Conservation (phyloP, 1,140 invertebrate species). For the Neodiprion fabricii region DNA sequence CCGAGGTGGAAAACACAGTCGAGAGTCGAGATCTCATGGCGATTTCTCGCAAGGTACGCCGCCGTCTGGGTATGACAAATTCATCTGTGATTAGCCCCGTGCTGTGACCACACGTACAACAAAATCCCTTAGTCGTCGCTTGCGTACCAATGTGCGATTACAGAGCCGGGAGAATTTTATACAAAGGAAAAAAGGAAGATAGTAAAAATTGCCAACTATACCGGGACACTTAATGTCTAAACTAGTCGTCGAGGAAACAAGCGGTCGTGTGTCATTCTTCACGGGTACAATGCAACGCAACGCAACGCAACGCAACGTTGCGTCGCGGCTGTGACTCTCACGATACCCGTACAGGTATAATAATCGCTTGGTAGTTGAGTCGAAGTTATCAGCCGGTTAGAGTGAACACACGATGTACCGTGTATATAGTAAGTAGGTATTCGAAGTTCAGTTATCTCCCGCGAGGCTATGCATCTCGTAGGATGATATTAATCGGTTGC, state of each 20-base stretch:
- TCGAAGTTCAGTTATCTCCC: not conserved
- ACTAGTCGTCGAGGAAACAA: not conserved
- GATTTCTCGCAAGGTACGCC: not conserved
- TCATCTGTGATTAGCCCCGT: conserved; percentile 28
- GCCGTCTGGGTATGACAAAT: conserved; percentile 32
- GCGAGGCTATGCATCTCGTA: not conserved
- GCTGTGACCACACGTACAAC: conserved; percentile 5
- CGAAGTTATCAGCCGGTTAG: no score
- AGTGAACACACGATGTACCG: no score
- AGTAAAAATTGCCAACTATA: not conserved
- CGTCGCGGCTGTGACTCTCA: not conserved
- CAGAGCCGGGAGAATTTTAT: not conserved
- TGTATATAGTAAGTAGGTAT: no score
- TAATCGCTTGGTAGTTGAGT: no score
- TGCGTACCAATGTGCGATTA: not conserved
- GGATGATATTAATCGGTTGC: conserved; percentile 2
- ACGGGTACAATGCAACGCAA: not conserved
- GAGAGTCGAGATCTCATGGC: not conserved
- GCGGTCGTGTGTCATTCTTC: not conserved
- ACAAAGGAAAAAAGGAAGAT: not conserved
- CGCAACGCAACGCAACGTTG: not conserved
- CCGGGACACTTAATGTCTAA: not conserved
- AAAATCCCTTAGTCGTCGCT: not conserved
- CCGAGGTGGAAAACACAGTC: not conserved
- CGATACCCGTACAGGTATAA: no score